phyloP scores from a whole-genome alignment of 1,140 invertebrate genomes.

The Calephelis virginiensis region DNA sequence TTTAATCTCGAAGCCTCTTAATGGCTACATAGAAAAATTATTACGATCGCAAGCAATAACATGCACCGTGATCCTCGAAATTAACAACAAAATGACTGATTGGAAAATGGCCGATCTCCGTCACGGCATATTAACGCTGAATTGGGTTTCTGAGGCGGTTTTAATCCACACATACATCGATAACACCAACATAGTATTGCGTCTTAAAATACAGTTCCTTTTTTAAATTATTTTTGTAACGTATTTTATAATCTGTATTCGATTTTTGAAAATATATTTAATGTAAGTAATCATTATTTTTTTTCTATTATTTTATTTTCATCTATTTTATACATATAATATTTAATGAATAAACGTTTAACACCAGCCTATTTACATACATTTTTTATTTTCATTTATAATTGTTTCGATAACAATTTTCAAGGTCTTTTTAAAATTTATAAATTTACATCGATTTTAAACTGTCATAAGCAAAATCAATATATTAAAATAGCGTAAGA shows the following conservation, averaged over 20 bases:
- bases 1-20: slow-evolving; percentile 32
- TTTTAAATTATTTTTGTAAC: slow-evolving; percentile 1
- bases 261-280: not conserved
- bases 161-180: slow-evolving; percentile 16
- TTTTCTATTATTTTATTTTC: too few relatives aligned
- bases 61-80: slow-evolving; percentile 71
- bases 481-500: too few relatives aligned
- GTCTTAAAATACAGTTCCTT: slow-evolving; percentile 18
- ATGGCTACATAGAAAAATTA: slow-evolving; percentile 48
- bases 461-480: too few relatives aligned
- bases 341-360: too few relatives aligned
- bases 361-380: too few relatives aligned
- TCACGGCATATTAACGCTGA: slow-evolving; percentile 71
- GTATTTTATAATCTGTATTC: not conserved
- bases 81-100: slow-evolving; percentile 72
- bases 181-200: slow-evolving; percentile 7
- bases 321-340: too few relatives aligned
- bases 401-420: too few relatives aligned
- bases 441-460: too few relatives aligned
- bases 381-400: too few relatives aligned
- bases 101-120: slow-evolving; percentile 59
- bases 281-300: not conserved
- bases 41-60: slow-evolving; percentile 64
- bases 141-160: slow-evolving; percentile 66
- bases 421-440: too few relatives aligned